Evolutionary conservation across 2,797 vertebrate species (phyloP), one percentile per base, ranked within the genome.

Genomic region (Menidia menidia): DNA sequence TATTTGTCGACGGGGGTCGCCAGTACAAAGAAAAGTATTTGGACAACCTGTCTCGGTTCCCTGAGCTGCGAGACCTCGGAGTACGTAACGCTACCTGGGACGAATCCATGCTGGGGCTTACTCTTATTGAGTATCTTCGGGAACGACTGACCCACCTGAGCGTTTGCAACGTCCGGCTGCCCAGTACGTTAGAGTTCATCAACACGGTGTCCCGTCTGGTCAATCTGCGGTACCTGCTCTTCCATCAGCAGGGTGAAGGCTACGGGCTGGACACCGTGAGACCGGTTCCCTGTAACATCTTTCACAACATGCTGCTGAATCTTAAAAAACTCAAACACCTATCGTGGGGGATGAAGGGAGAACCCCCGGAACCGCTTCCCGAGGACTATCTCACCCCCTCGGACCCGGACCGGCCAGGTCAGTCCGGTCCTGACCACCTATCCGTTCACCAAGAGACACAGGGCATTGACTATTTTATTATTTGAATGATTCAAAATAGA

Each of bases 281-380:
- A 3, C 87, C 88, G 6, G 86, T 91, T 19, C 88, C 90, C 68
- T 13, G 87, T 2, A 0, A 0, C 0, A 65, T 81, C 25, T 91
- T 91, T 71, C 88, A 90, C 63, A 13, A 54, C 14, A 45, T 91
- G 66, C 68, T 91, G 75, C 71, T 77, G 3, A 44, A 9, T 56
- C 82, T 91, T 14, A 64, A 63, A 54, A 88, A 77, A 32, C 88
- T 90, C 6, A 47, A 31, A 42, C 80, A 87, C 48, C 82, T 91
- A 62, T 89, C 87, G 16, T 91, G 90, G 90, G 88, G 90, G 0
- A 90, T 91, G 90, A 85, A 73, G 60, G 89, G 83, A 0, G 90
- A 91, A 45, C 86, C 82, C 0, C 70, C 75, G 0, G 80, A 82
- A 12, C 83, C 89, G 14, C 84, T 91, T 25, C 77, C 79, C 2